Evolutionary conservation across 2,113 vertebrate species (phyloP).

Genomic region (Crotalus tigris): DNA sequence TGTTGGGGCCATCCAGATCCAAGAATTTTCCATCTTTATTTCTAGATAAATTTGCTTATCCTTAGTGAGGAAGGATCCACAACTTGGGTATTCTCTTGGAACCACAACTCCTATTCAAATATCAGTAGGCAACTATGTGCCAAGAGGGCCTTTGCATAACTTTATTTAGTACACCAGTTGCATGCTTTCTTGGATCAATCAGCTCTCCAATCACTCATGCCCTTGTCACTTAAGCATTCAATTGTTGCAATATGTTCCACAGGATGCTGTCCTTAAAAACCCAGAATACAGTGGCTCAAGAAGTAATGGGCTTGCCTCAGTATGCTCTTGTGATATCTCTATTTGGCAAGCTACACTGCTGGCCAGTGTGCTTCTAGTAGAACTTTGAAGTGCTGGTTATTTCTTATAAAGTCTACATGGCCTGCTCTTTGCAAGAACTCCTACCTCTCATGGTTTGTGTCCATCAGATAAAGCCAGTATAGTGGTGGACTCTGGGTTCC

Average conservation of each 20-base stretch:
- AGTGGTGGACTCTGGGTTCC: not conserved
- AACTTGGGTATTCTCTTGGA: not conserved
- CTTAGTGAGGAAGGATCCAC: not conserved
- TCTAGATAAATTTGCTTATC: not conserved
- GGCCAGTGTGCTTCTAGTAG: not conserved
- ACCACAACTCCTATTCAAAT: not conserved
- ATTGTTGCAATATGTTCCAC: not conserved
- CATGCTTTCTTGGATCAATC: not conserved
- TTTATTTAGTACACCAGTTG: not conserved
- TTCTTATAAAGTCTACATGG: not conserved
- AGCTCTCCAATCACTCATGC: not conserved
- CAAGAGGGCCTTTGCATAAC: not conserved
- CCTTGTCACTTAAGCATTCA: not conserved
- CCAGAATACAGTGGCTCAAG: not conserved
- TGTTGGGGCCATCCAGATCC: not conserved
- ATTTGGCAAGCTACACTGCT: not conserved
- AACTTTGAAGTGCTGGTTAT: not conserved
- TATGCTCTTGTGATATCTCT: not conserved
- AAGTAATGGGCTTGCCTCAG: not conserved
- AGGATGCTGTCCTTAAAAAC: no score
- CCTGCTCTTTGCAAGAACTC: not conserved
- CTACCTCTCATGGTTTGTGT: not conserved
- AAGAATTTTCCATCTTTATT: not conserved
- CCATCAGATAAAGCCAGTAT: not conserved
- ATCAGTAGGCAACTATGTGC: not conserved